Evolutionary conservation across 92 coral and sea anemone species (phyloP), one percentile per base, ranked within the genome.

Genomic region (Palythoa grandiflora): DNA sequence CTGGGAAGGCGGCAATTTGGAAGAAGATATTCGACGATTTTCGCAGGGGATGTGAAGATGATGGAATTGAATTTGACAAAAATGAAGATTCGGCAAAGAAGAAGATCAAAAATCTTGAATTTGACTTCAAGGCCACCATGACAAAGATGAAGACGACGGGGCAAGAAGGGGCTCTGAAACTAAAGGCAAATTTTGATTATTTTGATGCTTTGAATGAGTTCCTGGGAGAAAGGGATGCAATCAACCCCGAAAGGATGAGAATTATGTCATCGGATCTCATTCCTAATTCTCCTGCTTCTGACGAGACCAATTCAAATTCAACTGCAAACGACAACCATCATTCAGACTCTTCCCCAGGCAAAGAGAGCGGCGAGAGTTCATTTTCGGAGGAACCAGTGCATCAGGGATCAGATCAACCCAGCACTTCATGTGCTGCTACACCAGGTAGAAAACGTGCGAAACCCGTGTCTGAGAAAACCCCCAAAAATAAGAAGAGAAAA

Each of bases 241-340:
- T 91, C 47, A 91, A 88, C 83, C 91, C 93, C 28, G 91, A 84
- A 47, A 35, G 80, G 68, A 91, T 91, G 93, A 88, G 65, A 19
- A 51, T 91, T 17, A 71, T 68, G 48, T 87, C 93, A 75, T 75
- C 80, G 21, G 80, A 75, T 75, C 51, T 39, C 68, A 61, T 61
- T 74, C 78, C 57, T 74, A 74, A 47, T 75, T 51, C 60, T 75
- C 61, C 80, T 51, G 60, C 80, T 75, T 75, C 80, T 75, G 80
- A 75, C 80, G 57, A 75, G 80, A 48, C 80, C 80, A 75, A 75
- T 51, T 75, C 61, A 14, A 36, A 71, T 71, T 71, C 75, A 71
- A 71, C 75, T 9, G 78, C 51, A 73, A 73, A 73, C 78, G 38
- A 74, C 78, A 39, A 74, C 78, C 50, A 74, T 39, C 78, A 74